Evolutionary conservation across 64 coral and sea anemone genomes (phyloP), one percentile per base, ranked within the genome.

Genomic region (Dendronephthya gigantea): DNA sequence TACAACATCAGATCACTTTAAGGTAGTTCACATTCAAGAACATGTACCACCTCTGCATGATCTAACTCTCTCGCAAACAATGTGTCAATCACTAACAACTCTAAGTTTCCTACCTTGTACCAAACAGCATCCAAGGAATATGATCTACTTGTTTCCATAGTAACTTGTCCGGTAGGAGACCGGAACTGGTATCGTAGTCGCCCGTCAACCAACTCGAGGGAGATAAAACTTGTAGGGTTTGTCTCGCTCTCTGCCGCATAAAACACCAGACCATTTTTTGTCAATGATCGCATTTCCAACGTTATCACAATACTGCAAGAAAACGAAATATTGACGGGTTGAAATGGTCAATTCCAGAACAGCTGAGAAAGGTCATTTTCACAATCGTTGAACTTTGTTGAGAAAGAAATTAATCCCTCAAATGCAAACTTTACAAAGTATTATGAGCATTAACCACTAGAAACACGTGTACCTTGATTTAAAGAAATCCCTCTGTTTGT

Each of bases 181-280:
- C 88, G 85, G 22, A 96, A 92, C 43, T 96, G 35, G 38, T 83
- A 96, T 76, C 68, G 87, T 8, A 96, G 27, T 3, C 82, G 82
- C 11, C 94, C 94, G 9, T 88, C 86, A 8, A 90, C 72, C 35
- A 96, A 38, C 62, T 96, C 91, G 11, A 96, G 37, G 15, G 88
- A 90, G 48, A 96, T 79, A 76, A 86, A 93, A 70, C 90, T 88
- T 10, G 68, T 87, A 2, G 94, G 94, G 37, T 96, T 88, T n/a
- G 88, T 86, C 4, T 88, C 84, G 50, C 90, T 82, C 27, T 92
- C 89, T 29, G 94, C 89, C 4, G 82, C 90, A 23, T 96, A 96
- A 36, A 96, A 69, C 55, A 96, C 79, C 13, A 96, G 15, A 0
- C 94, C 94, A 69, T 96, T 82, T 31, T 79, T 56, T 15, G 86